These are phyloP conservation scores for sheep (Ovis aries) DNA, from an alignment of 2,113 vertebrate genomes.

Conservation along the genomic window DNA sequence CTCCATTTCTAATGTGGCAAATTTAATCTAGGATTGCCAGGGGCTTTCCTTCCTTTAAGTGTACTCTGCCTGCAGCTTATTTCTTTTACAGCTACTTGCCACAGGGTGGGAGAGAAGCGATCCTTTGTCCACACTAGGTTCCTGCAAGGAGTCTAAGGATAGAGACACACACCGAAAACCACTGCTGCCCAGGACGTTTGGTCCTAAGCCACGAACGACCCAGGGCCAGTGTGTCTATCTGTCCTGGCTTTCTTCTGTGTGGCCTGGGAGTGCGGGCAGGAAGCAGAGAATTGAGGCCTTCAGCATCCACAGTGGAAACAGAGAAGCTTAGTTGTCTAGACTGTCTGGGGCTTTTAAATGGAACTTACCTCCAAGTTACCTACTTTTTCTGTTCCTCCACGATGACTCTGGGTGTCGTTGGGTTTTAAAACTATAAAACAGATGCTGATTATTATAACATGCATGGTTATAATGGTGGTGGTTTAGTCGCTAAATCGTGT, in stretches of 20 bases:
- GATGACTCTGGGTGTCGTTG: background rate
- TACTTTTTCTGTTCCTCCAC: background rate
- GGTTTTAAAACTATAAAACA: background rate
- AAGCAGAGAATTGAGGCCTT: background rate
- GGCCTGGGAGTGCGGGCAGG: background rate
- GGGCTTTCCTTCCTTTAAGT: background rate
- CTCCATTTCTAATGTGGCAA: background rate
- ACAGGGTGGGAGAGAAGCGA: background rate
- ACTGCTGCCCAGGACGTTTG: background rate
- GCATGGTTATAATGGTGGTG: background rate
- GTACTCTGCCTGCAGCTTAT: background rate
- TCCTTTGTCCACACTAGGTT: background rate
- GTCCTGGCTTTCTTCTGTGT: background rate
- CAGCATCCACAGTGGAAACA: background rate
- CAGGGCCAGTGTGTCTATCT: rapidly evolving
- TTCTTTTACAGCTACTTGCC: background rate
- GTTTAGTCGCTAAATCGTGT: background rate
- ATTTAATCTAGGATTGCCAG: background rate
- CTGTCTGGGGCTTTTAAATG: background rate
- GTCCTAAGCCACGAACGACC: background rate
- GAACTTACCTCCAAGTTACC: background rate
- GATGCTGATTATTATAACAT: background rate
- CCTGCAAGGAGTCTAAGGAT: background rate
- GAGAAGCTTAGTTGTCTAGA: background rate
- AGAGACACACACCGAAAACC: background rate